A percentile compares a stretch with the other conserved stretches of the same genome.
Conservation (phyloP, 2,888 invertebrate species). For the Nephrocerus scutellatus region DNA sequence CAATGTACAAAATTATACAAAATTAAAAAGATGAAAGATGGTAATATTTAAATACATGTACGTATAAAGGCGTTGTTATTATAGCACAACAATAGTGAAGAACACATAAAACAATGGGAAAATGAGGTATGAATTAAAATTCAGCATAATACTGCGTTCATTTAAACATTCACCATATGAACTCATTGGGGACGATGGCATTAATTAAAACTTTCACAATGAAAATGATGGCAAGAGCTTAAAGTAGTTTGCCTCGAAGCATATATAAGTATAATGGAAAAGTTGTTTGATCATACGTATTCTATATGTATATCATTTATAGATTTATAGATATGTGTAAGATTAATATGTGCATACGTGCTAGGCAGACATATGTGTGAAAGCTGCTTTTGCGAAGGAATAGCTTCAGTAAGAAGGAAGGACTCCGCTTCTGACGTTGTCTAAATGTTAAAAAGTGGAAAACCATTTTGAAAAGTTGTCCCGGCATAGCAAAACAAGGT, state of each 20-base stretch:
- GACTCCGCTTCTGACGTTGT: constrained; percentile 6
- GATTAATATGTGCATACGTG: not conserved
- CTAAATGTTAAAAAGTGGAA: constrained; percentile 11
- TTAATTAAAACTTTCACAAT: constrained; percentile 33
- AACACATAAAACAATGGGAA: constrained; percentile 1
- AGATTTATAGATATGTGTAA: not conserved
- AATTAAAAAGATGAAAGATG: too few species aligned
- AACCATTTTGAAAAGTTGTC: constrained; percentile 24
- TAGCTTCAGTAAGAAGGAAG: constrained; percentile 7
- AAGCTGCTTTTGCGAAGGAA: constrained; percentile 9
- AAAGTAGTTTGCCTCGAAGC: constrained; percentile 24
- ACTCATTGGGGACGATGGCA: constrained; percentile 31
- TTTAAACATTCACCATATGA: constrained; percentile 25
- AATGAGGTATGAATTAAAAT: constrained; percentile 4
- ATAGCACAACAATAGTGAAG: too few species aligned
- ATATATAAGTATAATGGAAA: constrained; percentile 17
- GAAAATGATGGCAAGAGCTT: constrained; percentile 26
- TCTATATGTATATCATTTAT: constrained; percentile 7
- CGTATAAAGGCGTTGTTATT: too few species aligned
- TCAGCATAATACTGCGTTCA: constrained; percentile 18
- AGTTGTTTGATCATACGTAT: constrained; percentile 15
- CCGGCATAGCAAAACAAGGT: constrained; percentile 26
- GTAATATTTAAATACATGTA: too few species aligned
- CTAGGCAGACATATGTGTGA: constrained; percentile 5
- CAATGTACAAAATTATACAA: too few species aligned